Base-by-base conservation (phyloP, 2,113 vertebrate genomes). In the Nestor notabilis region DNA sequence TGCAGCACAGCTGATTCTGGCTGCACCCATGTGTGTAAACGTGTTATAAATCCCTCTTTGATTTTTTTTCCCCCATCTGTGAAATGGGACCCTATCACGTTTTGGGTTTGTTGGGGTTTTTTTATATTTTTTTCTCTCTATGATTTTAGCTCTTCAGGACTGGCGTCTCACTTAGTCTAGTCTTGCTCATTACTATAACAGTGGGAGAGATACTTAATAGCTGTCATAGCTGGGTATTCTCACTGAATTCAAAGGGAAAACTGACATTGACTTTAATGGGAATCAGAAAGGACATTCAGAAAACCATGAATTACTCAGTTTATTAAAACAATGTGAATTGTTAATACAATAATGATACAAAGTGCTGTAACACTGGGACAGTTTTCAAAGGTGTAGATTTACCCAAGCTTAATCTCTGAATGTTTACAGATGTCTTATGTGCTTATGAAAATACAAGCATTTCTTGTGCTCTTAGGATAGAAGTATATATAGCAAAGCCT, bases 21-120 rank as follows among this genome's bases (percentile, higher is more conserved):
- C 65, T 97, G 89, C 81, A 96, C 87, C 83, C 95, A 91, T 97
- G 87, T 97, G 95, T 93, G 89, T 97, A 96, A 97, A 96, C 77
- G 91, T 39, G 41, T 58, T 68, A 94, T 96, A 96, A 97, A 97
- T 96, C 96, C 96, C 80, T 75, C 80, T 90, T 89, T 86, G 79
- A 89, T 89, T 58, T 58, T 58, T 95, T 90, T 87, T 87, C 20
- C 25, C 64, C 94, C 86, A 91, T 91, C 95, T 96, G 92, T 95
- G 86, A 91, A 92, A 95, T 49, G 52, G 44, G 41, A 90, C 24
- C 4, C 0, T 68, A 81, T 75, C n/a, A n/a, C n/a, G n/a, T n/a
- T n/a, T n/a, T n/a, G n/a, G n/a, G n/a, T n/a, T n/a, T n/a, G n/a
- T n/a, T n/a, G n/a, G n/a, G n/a, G n/a, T n/a, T 23, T n/a, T 58